Evolutionary conservation across 2,888 invertebrate genomes (phyloP), one percentile per base, ranked within the genome.

Genomic region (Sinodicranocentrus sp.): DNA sequence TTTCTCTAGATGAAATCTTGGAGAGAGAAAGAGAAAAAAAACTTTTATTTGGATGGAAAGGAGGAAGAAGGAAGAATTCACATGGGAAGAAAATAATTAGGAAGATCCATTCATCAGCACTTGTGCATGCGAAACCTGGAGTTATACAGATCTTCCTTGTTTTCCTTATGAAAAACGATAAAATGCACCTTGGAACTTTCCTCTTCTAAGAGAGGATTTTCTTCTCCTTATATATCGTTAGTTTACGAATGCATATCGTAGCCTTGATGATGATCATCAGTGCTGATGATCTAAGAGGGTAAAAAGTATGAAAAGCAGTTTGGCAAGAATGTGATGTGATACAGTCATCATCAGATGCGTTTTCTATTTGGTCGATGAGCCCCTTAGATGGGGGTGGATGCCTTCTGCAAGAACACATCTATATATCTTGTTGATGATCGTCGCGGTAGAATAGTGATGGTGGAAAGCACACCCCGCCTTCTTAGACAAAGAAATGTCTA

Each of bases 21-120:
- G 15, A 21, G 61, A 43, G 33, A 65, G 23, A 1, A 52, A 25
- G 39, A 61, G 25, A 48, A 61, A 76, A 57, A 65, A 17, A 13
- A 65, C 3, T 2, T 8, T 23, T n/a, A n/a, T n/a, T n/a, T 23
- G 59, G 23, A 68, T 25, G 44, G 44, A 21, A 67, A 23, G 25
- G 25, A 23, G 25, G 13, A 17, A 39, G 59, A 28, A 21, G 65
- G 23, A 25, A 13, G 57, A 72, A 80, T 54, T 72, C 80, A 72
- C 72, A 19, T 19, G 80, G 57, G 72, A 72, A 33, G 71, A 79
- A 79, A 79, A 79, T 80, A 80, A 80, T 80, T 80, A 80, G 72
- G 72, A 80, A 52, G 52, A 65, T 65, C 80, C 44, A 80, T 80
- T 80, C 80, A 72, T 80, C 80, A 80, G 65, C 80, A 80, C 80